Evolutionary conservation across 2,113 vertebrate species (phyloP), one percentile per base, ranked within the genome.

Genomic region (Sterna hirundo): DNA sequence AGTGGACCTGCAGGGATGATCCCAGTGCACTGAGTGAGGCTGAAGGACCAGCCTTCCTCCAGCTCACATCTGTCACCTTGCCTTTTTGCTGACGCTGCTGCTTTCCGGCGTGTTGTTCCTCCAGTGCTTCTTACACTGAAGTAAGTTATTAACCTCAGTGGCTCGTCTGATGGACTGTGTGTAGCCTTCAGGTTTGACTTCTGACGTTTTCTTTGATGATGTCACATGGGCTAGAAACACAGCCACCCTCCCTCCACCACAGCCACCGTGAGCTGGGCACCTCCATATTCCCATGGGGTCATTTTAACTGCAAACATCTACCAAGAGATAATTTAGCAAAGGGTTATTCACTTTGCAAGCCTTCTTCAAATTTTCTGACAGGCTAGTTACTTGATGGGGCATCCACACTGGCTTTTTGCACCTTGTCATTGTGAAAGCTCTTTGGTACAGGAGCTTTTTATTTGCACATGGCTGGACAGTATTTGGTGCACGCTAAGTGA

Each of bases 81-180:
- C 51, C 57, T 65, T 40, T 49, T 54, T 25, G 49, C 78, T 84
- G 84, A 47, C 0, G 1, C 36, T 61, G 52, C 20, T 81, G 51
- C 13, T 62, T 52, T 64, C 51, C 2, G 0, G 32, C 1, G 0
- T 4, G 2, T n/a, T 81, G 10, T 12, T 58, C 42, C 42, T 62
- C 54, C n/a, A 19, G 34, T 16, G 36, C 34, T 20, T 42, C 47
- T 68, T 88, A 21, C 22, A 55, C 55, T 15, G 47, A 68, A 69
- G 72, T 44, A 69, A 65, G 30, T 32, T 72, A 72, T 42, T 29
- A 54, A 51, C 76, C 18, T 79, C 77, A n/a, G 38, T 44, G 72
- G 16, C 21, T 92, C 65, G 4, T 90, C 16, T 61, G 57, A 15
- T 8, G 32, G 46, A 54, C 17, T 20, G 49, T 47, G 26, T 55